Conservation (phyloP, 2,797 vertebrate genomes). For the Synaphobranchus kaupii region DNA sequence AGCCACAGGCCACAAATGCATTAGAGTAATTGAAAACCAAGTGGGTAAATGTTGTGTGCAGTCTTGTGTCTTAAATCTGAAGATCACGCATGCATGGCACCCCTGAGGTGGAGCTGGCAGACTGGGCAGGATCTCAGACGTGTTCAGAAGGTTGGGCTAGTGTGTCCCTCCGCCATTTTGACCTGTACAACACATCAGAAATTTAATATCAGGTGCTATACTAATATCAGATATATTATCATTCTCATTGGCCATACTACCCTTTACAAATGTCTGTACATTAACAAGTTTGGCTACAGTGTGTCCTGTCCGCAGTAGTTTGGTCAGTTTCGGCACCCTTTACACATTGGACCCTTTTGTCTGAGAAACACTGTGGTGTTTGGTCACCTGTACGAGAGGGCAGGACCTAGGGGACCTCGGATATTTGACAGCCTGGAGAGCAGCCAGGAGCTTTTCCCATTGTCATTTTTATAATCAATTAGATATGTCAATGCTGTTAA, state of each 20-base stretch:
- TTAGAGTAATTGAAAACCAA: slow-evolving; percentile 37
- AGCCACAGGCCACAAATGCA: slow-evolving; percentile 20
- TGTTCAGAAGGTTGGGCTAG: slow-evolving; percentile 37
- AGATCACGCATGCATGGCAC: slow-evolving; percentile 56
- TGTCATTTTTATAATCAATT: not conserved
- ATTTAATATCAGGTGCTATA: slow-evolving; percentile 43
- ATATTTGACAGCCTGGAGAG: slow-evolving; percentile 51
- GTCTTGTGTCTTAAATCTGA: slow-evolving; percentile 48
- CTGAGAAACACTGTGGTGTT: not conserved
- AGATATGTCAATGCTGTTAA: not conserved
- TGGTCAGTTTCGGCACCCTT: not conserved
- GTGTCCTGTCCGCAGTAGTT: slow-evolving; percentile 45
- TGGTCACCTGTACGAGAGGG: slow-evolving; percentile 7
- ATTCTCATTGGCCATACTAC: slow-evolving; percentile 52
- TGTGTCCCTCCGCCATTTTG: not conserved
- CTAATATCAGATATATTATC: not conserved
- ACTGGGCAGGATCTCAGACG: slow-evolving; percentile 40
- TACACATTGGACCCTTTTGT: too few relatives aligned
- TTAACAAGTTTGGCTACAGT: slow-evolving; percentile 71
- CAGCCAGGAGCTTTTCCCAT: slow-evolving; percentile 16
- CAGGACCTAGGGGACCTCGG: slow-evolving; percentile 41
- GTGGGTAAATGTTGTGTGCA: slow-evolving; percentile 40
- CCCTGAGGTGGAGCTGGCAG: slow-evolving; percentile 40
- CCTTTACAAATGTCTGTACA: slow-evolving; percentile 74
- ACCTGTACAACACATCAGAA: not conserved